Evolutionary conservation across 2,797 vertebrate genomes (phyloP), one percentile per base, ranked within the genome.

Genomic region (Xyrichtys novacula): DNA sequence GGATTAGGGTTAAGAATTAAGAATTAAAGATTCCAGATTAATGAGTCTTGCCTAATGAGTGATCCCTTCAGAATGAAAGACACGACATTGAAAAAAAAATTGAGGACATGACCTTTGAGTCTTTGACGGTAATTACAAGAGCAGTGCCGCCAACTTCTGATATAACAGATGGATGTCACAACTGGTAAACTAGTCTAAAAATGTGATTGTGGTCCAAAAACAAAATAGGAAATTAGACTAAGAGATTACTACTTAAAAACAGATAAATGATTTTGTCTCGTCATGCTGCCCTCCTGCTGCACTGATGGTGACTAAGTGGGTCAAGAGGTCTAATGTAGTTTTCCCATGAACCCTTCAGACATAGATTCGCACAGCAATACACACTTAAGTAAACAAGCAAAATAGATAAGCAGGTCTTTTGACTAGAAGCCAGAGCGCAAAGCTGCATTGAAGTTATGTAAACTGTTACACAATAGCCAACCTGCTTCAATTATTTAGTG

Each of bases 401-500:
- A 85, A 78, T 38, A 73, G 72, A 85, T 80, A 69, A 79, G 65
- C 64, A 54, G 56, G n/a, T 73, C 39, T 70, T 71, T 54, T 71
- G 67, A 74, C 71, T 38, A 66, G 55, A 74, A 73, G 47, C 73
- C 68, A 75, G 46, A 42, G 34, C 74, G 76, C 65, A 66, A 62
- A 59, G 71, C 70, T 58, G 56, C 46, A 55, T 44, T 70, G 17
- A 83, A 57, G 82, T 92, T 91, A 90, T 76, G 82, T 83, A 91
- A 92, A 89, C 65, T 60, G 76, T 92, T 92, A 91, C 74, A 86
- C 85, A 93, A 91, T 76, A 75, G 56, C 63, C 71, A 80, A 76
- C 64, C 78, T 71, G 74, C 61, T 65, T 90, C 59, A 86, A 90
- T 89, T 84, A 92, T 91, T 91, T 62, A 88, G 64, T 12, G 47